Evolutionary conservation across 2,113 vertebrate genomes (phyloP), one percentile per base, ranked within the genome.

Genomic region (Dasyornis broadbenti): DNA sequence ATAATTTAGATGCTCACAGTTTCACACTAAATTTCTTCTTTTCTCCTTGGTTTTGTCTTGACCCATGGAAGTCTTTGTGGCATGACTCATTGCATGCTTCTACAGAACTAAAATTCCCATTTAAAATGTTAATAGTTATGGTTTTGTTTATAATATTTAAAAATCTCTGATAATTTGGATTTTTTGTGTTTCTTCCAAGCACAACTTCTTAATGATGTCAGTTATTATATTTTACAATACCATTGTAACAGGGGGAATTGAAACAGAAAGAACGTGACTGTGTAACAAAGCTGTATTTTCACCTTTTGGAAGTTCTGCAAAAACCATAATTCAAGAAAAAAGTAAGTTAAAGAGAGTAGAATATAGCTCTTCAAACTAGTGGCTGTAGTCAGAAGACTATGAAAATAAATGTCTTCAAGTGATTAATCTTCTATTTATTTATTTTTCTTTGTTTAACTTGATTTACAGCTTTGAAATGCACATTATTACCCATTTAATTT

Each of bases 161-260:
- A 68, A 50, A 37, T 45, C 1, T 37, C 33, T 52, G 21, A 61
- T 39, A 50, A 2, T 7, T 73, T 6, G 21, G 10, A 26, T 53
- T 66, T 28, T 72, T 64, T 33, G 3, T 37, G n/a, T 45, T 85
- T 50, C 15, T 52, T 75, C 40, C 52, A 7, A 65, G 52, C 1
- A 35, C 3, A 45, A 11, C 4, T 53, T 60, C 20, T 56, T 9
- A 73, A 19, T 26, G 0, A 37, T 63, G 35, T 20, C 17, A 44
- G 1, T 4, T 61, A 35, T 59, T 53, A 33, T 15, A 7, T 61
- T 57, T 33, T 21, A 54, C 10, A 72, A 11, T n/a, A n/a, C n/a
- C n/a, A n/a, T n/a, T n/a, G n/a, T n/a, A n/a, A n/a, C 1, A 9
- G 45, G 6, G 19, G 3, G 6, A 72, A 60, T 0, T 28, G 21